phyloP scores from a whole-genome alignment of 2,888 invertebrate genomes.

The Amblyjoppa fuscipennis region DNA sequence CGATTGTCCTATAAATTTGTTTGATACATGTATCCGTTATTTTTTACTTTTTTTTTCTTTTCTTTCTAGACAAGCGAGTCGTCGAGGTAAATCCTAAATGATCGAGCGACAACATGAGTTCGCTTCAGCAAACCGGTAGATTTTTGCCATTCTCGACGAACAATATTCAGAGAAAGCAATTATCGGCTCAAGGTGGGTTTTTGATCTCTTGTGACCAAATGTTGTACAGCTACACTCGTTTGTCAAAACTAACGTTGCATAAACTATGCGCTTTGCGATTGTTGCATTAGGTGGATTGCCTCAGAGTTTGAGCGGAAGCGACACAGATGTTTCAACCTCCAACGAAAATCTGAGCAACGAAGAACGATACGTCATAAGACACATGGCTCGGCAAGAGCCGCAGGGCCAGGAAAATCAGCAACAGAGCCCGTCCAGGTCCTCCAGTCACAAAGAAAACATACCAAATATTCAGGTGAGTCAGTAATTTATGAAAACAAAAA shows the following conservation, averaged over 20 bases:
- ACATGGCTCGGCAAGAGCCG: constrained; percentile 94
- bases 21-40: not conserved
- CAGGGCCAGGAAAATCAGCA: constrained; percentile 95
- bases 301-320: constrained; percentile 94
- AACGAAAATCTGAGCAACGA: constrained; percentile 95
- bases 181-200: constrained; percentile 85
- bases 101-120: constrained; percentile 86
- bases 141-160: constrained; percentile 87
- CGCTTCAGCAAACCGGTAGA: constrained; percentile 88
- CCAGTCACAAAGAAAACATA: constrained; percentile 83
- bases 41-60: constrained; percentile 68
- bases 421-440: constrained; percentile 87
- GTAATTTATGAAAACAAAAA: not conserved
- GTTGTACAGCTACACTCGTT: constrained; percentile 37
- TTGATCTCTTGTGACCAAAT: constrained; percentile 63
- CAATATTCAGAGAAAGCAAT: constrained; percentile 88
- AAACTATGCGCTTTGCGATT: not conserved
- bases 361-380: constrained; percentile 93
- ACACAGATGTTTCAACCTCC: constrained; percentile 95
- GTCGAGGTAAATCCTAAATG: constrained; percentile 82
- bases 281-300: constrained; percentile 87
- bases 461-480: constrained; percentile 82
- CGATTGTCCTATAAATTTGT: not conserved
- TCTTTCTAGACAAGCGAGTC: constrained; percentile 84
- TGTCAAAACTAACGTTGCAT: not conserved